Conservation (phyloP, 2,888 invertebrate species). For the Drosophila greeni region DNA sequence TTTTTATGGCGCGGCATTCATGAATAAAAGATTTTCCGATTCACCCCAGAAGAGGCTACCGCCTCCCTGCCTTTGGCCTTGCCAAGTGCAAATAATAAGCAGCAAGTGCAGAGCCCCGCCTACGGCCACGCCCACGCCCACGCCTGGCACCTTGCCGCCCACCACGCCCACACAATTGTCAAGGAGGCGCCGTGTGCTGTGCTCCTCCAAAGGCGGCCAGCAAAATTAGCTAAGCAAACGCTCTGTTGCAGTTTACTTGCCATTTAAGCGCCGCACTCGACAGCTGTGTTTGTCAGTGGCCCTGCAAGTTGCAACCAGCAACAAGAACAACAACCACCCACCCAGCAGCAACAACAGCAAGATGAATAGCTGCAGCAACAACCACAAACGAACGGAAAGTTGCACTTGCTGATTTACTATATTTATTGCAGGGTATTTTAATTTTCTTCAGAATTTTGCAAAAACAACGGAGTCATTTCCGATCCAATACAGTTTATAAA, state of each 20-base stretch:
- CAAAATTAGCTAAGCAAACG: constrained; percentile 73
- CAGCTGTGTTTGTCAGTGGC: constrained; percentile 71
- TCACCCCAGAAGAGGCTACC: constrained; percentile 24
- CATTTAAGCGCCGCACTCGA: constrained; percentile 72
- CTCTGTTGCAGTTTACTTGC: constrained; percentile 71
- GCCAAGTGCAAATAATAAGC: constrained; percentile 74
- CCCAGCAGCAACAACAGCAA: constrained; percentile 2
- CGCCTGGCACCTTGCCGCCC: constrained; percentile 45
- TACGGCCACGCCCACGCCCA: constrained; percentile 11
- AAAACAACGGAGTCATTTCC: no score
- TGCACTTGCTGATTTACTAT: constrained; percentile 12
- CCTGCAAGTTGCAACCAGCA: constrained; percentile 27
- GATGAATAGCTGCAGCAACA: constrained; percentile 10
- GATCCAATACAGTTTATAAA: no score
- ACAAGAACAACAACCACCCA: constrained; percentile 8
- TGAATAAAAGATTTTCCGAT: constrained; percentile 72
- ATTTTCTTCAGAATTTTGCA: no score
- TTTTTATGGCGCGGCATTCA: constrained; percentile 68
- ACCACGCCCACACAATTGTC: constrained; percentile 65
- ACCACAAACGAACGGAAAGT: constrained; percentile 22
- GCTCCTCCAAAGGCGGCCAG: constrained; percentile 38
- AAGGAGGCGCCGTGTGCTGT: constrained; percentile 11
- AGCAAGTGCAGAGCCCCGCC: constrained; percentile 69
- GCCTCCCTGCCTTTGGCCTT: constrained; percentile 64
- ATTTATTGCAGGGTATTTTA: no score